These are phyloP conservation scores for Drosophila kepulauana DNA, from an alignment of 1,140 invertebrate genomes.

Conservation along the genomic window DNA sequence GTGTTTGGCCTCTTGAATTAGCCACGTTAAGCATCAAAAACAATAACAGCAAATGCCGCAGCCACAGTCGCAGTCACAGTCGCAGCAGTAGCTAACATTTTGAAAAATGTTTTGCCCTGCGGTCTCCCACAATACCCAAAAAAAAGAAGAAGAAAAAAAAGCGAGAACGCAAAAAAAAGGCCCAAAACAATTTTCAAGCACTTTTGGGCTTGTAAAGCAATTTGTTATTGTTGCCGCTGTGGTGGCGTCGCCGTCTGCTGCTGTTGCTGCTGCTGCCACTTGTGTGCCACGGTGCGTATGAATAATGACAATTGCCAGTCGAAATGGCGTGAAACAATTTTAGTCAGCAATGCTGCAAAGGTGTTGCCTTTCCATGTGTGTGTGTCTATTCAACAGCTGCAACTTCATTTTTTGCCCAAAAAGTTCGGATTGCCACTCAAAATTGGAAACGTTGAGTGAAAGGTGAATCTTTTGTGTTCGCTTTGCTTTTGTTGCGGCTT, in stretches of 20 bases:
- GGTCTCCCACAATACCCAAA: background rate
- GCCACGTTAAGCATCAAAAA: constrained; percentile 11
- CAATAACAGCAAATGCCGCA: constrained; percentile 1
- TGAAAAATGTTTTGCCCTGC: constrained; percentile 47
- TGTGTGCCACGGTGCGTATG: constrained; percentile 70
- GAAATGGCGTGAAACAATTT: constrained; percentile 58
- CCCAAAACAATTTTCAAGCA: constrained; percentile 61
- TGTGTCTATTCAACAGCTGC: constrained; percentile 34
- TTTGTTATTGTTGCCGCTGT: constrained; percentile 65
- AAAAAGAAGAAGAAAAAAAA: background rate
- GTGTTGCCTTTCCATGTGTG: background rate
- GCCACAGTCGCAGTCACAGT: background rate
- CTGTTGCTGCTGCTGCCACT: constrained; percentile 18
- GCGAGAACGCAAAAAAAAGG: background rate
- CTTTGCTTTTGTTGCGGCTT: background rate
- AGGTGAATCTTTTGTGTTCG: constrained; percentile 15
- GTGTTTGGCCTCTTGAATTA: constrained; percentile 5
- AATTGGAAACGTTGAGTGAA: background rate
- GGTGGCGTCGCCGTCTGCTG: background rate
- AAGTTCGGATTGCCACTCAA: background rate
- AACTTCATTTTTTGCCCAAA: constrained; percentile 31
- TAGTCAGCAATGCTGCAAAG: background rate
- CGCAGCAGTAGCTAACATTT: constrained; percentile 29
- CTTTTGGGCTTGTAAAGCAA: constrained; percentile 53
- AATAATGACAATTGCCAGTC: constrained; percentile 73